Conservation (phyloP, 23 tunicate species). For the Trididemnum clinides region DNA sequence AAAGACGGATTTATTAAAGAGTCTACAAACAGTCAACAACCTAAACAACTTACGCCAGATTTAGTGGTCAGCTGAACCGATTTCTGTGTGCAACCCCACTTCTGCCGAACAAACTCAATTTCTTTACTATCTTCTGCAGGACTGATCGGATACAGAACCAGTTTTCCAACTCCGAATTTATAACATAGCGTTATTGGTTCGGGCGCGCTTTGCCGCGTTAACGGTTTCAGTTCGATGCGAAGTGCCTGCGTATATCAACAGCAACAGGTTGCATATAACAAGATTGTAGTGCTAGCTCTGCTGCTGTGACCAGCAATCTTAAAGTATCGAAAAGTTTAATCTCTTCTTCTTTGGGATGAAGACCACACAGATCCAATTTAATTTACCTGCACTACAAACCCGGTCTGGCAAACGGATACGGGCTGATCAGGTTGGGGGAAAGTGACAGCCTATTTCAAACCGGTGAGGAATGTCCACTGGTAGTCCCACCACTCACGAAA, state of each 20-base stretch:
- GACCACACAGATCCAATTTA: too few relatives aligned
- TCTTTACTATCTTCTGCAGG: conserved; percentile 62
- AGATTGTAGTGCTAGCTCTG: background rate
- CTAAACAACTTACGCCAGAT: conserved; percentile 57
- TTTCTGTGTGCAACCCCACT: conserved; percentile 62
- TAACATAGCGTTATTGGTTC: conserved; percentile 62
- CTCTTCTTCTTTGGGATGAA: too few relatives aligned
- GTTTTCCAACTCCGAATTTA: conserved; percentile 53
- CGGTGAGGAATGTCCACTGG: too few relatives aligned
- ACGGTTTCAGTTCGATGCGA: conserved; percentile 36
- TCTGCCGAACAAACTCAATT: conserved; percentile 50
- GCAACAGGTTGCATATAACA: background rate
- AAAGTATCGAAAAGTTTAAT: background rate
- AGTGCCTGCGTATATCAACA: too few relatives aligned
- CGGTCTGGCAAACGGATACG: too few relatives aligned
- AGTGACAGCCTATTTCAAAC: too few relatives aligned
- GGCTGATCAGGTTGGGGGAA: too few relatives aligned
- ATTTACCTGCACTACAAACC: too few relatives aligned
- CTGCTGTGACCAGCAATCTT: background rate
- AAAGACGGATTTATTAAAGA: too few relatives aligned
- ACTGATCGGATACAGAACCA: conserved; percentile 54
- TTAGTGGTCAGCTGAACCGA: conserved; percentile 23
- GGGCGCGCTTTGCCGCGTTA: conserved; percentile 32
- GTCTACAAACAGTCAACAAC: too few relatives aligned
- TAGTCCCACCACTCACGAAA: too few relatives aligned